Base-by-base conservation (phyloP, 2,797 vertebrate species). In the Podargus strigoides region DNA sequence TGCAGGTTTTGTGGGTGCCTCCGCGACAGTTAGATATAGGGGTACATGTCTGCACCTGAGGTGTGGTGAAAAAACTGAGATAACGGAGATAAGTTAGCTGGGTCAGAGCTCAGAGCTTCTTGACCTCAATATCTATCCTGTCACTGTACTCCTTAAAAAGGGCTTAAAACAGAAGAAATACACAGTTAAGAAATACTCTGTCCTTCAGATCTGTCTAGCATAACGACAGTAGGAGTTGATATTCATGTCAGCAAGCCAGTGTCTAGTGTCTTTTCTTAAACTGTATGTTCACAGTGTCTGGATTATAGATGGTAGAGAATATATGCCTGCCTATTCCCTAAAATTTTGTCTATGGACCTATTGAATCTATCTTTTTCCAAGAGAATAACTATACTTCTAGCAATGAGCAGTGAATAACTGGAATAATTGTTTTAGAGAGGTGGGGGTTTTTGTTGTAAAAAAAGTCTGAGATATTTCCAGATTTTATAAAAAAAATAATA, bases 61-160 rank as follows among this genome's bases (percentile, higher is more conserved):
- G 39, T 62, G 12, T 12, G 15, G 12, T 14, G 15, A 27, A 80
- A 80, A 64, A 75, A 49, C 8, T 36, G n/a, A 37, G 9, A 30
- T 32, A 85, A 62, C 0, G 4, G 39, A 77, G 6, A 30, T 36
- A 2, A 69, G 58, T 52, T 36, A 52, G 60, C 4, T 0, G 0
- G 5, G 7, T 46, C n/a, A n/a, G n/a, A n/a, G n/a, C 16, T 56
- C 7, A 8, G 16, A 72, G 42, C 21, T 85, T 81, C 58, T 49
- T 39, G 24, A 44, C 28, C 19, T 85, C 26, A 18, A 22, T n/a
- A n/a, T 19, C 24, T 60, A 28, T 3, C 2, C 30, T 77, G 37
- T 36, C 66, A 49, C 7, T 44, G 14, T 72, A 30, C 7, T 67
- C 42, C 16, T 89, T 68, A 64, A 46, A 77, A 9, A 5, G 7